Conservation (phyloP, 2,113 vertebrate genomes). For the Cinclus cinclus region DNA sequence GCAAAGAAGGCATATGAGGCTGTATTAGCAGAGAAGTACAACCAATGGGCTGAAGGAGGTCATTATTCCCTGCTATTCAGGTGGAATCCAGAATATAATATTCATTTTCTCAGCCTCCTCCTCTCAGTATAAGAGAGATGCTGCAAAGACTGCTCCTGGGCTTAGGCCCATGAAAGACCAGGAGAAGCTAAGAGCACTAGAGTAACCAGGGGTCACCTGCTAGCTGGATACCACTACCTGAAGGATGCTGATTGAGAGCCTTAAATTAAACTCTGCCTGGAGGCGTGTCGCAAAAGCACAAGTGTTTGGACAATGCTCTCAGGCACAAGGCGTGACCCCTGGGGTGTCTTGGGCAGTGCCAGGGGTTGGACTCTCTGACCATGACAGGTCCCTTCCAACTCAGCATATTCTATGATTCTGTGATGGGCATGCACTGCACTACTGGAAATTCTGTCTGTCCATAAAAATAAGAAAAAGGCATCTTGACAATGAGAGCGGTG, state of each 20-base stretch:
- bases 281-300: neutral
- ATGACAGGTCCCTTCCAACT: neutral
- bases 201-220: neutral
- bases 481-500: neutral
- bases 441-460: neutral
- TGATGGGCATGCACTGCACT: neutral
- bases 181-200: neutral
- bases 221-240: neutral
- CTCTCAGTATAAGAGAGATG: neutral
- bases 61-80: neutral
- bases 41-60: neutral
- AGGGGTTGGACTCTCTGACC: neutral
- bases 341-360: neutral
- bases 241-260: neutral
- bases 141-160: neutral
- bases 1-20: neutral
- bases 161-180: neutral
- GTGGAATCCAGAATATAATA: fast-evolving
- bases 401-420: neutral
- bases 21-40: neutral
- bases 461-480: neutral
- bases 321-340: fast-evolving
- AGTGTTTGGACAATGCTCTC: neutral
- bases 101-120: neutral
- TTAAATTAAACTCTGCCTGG: neutral